A percentile compares a stretch with the other conserved stretches of the same genome.
phyloP scores from a whole-genome alignment of 1,140 invertebrate species.

The Caligus rogercresseyi region DNA sequence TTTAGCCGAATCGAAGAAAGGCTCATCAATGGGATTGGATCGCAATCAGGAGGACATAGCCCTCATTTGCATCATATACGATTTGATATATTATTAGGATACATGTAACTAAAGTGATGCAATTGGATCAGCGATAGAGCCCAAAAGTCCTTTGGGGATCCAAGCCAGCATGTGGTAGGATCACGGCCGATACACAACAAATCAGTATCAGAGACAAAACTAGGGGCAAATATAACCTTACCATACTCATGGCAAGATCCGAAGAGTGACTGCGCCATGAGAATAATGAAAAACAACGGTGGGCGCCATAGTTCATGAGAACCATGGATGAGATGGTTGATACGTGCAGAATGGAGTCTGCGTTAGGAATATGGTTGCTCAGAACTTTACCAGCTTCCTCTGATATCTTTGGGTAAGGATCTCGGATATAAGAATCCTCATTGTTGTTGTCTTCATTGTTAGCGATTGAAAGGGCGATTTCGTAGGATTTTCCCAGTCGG shows the following conservation, averaged over 20 bases:
- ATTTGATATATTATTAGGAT: not conserved
- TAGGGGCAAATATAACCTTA: not conserved
- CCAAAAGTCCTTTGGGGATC: not conserved
- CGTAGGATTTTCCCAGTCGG: not conserved
- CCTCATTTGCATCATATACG: not conserved
- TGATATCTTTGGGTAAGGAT: not conserved
- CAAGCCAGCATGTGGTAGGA: not conserved
- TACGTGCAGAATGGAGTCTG: not conserved
- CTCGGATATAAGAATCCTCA: not conserved
- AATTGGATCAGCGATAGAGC: not conserved
- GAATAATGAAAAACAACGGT: not conserved
- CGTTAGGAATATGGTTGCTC: not conserved
- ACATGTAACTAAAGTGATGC: not conserved
- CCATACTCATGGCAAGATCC: not conserved
- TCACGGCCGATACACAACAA: not conserved
- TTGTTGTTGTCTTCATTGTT: not conserved
- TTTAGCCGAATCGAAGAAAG: not conserved
- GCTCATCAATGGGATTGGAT: not conserved
- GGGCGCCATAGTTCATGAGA: not conserved
- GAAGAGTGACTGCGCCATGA: not conserved
- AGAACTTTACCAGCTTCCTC: not conserved
- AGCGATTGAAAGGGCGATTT: not conserved
- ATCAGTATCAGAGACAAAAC: not conserved
- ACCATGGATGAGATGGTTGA: not conserved
- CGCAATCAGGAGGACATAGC: not conserved